Evolutionary conservation across 2,113 vertebrate genomes (phyloP).

Genomic region (Rutilus rutilus): DNA sequence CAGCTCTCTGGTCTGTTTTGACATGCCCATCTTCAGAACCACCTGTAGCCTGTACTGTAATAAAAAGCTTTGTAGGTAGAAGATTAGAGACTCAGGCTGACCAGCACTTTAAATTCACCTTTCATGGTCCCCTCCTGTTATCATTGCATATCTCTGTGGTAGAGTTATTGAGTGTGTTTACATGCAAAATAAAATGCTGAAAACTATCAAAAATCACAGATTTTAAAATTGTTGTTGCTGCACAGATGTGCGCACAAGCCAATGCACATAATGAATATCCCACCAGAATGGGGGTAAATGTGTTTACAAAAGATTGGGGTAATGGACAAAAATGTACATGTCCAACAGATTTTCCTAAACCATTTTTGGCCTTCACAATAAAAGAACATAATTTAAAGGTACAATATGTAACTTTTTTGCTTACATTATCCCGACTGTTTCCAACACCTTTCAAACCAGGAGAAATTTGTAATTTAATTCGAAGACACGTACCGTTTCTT

Average conservation of each 20-base stretch:
- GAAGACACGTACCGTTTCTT: too few relatives aligned
- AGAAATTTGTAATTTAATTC: too few relatives aligned
- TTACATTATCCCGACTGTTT: too few relatives aligned
- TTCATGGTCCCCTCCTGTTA: not conserved
- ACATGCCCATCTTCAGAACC: not conserved
- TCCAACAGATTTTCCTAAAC: not conserved
- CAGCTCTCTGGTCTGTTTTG: not conserved
- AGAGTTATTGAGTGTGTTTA: not conserved
- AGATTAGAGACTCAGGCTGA: not conserved
- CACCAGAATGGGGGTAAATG: not conserved
- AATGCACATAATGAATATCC: not conserved
- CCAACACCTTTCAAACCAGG: too few relatives aligned
- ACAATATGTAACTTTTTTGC: too few relatives aligned
- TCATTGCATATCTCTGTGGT: slow-evolving; percentile 15
- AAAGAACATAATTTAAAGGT: not conserved
- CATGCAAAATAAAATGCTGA: not conserved
- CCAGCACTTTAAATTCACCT: not conserved
- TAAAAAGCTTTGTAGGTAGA: not conserved
- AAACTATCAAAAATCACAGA: not conserved
- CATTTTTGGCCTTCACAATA: not conserved
- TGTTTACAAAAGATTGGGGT: not conserved
- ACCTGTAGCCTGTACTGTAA: not conserved
- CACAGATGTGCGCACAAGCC: not conserved
- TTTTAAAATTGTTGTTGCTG: not conserved
- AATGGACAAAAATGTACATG: not conserved